Evolutionary conservation across 2,797 vertebrate genomes (phyloP), one percentile per base, ranked within the genome.

Genomic region (Harpagifer antarcticus): DNA sequence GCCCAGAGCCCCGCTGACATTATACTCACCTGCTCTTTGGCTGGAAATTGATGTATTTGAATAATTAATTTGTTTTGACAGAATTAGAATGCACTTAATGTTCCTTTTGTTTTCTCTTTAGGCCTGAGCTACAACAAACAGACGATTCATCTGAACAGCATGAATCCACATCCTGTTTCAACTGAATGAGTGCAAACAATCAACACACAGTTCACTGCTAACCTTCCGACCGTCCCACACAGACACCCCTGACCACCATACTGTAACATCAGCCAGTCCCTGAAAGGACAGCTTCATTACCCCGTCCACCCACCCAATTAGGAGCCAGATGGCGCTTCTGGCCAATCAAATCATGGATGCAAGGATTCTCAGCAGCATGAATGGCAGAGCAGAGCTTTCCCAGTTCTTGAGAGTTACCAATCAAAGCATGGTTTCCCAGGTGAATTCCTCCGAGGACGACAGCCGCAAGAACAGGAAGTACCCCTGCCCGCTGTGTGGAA

Each of bases 391-490:
- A 53, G 98, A 99, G 78, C 94, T 99, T 71, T 98, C 98, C 81
- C 98, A 99, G 89, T 99, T 99, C 91, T 90, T 99, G 70, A 97
- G 98, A 19, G 97, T 97, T 61, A 96, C 98, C 84, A 99, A 98
- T 93, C 95, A 97, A 52, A 96, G 96, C 85, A 96, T 98, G 23
- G 96, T 96, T 91, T 96, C 97, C 33, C 98, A 99, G 89, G 97
- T 97, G 91, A 98, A 95, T 0, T 96, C 97, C 71, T 95, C 96
- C 44, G 96, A 98, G 88, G 98, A 99, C 0, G 98, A 99, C 8
- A 97, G 94, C 59, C 96, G 97, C 83, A 99, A 98, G 88, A 99
- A 99, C 93, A 95, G 98, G 16, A 99, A 99, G 94, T 99, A 99
- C 82, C 98, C 98, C 0, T 99, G 98, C 75, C 98, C 97, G 0